phyloP scores from a whole-genome alignment of 2,888 invertebrate species.

The Odontocerum albicorne region DNA sequence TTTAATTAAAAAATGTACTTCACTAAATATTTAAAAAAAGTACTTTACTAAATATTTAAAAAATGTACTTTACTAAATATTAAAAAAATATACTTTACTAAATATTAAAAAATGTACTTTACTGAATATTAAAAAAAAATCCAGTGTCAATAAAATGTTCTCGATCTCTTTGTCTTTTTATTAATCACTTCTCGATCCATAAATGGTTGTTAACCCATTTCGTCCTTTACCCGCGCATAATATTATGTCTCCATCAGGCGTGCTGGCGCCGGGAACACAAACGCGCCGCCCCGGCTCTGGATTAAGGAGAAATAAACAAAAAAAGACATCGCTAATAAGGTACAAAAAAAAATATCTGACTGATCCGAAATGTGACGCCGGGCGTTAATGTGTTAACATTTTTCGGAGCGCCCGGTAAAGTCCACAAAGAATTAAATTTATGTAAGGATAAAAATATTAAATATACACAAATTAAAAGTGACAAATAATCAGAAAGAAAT shows the following conservation, averaged over 20 bases:
- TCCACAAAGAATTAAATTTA: neutral
- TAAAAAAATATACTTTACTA: neutral
- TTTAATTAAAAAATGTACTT: neutral
- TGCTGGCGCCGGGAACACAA: neutral
- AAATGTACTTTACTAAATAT: neutral
- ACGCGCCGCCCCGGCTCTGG: neutral
- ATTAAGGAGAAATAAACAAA: neutral
- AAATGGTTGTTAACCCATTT: conserved; percentile 28
- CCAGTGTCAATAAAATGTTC: neutral
- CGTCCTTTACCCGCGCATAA: neutral
- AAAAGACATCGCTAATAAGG: neutral
- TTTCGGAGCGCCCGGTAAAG: neutral
- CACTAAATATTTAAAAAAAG: neutral
- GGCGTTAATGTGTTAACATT: conserved; percentile 8
- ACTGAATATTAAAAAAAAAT: neutral
- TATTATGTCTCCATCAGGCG: neutral
- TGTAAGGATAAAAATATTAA: too few species aligned
- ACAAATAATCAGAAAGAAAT: too few species aligned
- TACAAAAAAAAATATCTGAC: too few species aligned
- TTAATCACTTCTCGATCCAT: conserved; percentile 30
- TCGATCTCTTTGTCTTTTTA: conserved; percentile 7
- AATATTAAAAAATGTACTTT: neutral
- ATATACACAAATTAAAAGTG: too few species aligned
- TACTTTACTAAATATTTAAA: neutral
- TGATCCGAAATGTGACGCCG: neutral